These are phyloP conservation scores for Mormyrus proboscirostris DNA, from an alignment of 2,797 vertebrate species.

Conservation along the genomic window DNA sequence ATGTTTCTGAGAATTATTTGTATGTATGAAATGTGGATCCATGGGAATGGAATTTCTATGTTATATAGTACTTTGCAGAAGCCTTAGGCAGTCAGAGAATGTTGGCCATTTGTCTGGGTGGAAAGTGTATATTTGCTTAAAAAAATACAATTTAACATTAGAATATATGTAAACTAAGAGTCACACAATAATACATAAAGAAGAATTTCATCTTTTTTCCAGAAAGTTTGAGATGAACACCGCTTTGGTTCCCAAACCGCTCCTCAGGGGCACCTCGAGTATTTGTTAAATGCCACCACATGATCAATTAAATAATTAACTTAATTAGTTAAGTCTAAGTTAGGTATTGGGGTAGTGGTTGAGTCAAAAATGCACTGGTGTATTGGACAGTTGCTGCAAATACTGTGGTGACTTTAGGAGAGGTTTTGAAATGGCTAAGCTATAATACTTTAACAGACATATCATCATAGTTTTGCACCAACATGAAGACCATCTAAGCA, in stretches of 20 bases:
- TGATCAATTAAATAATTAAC: neutral
- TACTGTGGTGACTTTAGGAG: neutral
- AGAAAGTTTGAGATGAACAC: neutral
- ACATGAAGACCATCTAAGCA: neutral
- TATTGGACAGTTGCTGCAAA: neutral
- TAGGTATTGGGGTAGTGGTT: neutral
- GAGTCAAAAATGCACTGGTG: neutral
- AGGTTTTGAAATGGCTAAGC: neutral
- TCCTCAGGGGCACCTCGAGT: neutral
- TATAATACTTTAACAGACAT: neutral
- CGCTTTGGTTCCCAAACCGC: neutral
- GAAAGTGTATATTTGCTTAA: neutral
- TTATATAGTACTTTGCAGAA: neutral
- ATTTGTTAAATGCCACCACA: neutral
- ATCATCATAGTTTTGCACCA: neutral
- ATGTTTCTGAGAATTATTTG: neutral
- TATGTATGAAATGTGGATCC: neutral
- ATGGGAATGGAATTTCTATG: neutral
- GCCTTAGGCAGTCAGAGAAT: neutral
- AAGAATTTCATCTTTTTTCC: neutral
- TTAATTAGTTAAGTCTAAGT: neutral
- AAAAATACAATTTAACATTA: neutral
- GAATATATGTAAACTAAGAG: neutral
- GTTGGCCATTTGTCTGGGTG: neutral
- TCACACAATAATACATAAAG: neutral